phyloP scores from a whole-genome alignment of 2,888 invertebrate species.

The Lathronympha strigana region DNA sequence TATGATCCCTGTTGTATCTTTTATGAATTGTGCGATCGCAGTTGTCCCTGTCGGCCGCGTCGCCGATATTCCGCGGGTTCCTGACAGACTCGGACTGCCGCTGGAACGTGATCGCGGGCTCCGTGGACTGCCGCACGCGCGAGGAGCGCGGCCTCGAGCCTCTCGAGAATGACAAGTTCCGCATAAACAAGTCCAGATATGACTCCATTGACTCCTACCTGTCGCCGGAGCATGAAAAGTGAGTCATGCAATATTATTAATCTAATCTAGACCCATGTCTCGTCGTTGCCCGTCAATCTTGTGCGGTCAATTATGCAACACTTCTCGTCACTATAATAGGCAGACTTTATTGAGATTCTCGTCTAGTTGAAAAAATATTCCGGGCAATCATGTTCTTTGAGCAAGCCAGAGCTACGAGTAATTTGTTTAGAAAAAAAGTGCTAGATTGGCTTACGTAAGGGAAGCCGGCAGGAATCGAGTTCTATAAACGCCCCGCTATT shows the following conservation, averaged over 20 bases:
- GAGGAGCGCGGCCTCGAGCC: conserved; percentile 95
- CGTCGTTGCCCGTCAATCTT: no score
- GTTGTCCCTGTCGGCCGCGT: conserved; percentile 98
- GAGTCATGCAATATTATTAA: conserved; percentile 46
- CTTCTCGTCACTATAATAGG: no score
- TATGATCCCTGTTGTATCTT: no score
- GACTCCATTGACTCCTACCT: conserved; percentile 99
- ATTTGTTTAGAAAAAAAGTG: no score
- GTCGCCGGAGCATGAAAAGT: conserved; percentile 92
- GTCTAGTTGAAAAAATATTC: no score
- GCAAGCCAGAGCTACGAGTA: no score
- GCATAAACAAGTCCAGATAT: conserved; percentile 97
- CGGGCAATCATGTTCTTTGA: no score
- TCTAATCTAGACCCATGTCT: not conserved
- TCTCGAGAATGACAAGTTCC: conserved; percentile 89
- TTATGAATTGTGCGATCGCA: conserved; percentile 62
- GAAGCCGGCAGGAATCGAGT: no score
- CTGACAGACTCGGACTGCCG: conserved; percentile 98
- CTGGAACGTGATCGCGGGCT: conserved; percentile 98
- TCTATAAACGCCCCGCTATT: no score
- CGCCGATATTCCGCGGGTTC: conserved; percentile 96
- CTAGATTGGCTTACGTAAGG: no score
- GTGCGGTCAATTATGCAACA: no score
- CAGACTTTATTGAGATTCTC: no score
- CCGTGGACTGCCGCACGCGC: conserved; percentile 97